phyloP scores from a whole-genome alignment of 2,888 invertebrate species.

The Drosophila tanythrix region DNA sequence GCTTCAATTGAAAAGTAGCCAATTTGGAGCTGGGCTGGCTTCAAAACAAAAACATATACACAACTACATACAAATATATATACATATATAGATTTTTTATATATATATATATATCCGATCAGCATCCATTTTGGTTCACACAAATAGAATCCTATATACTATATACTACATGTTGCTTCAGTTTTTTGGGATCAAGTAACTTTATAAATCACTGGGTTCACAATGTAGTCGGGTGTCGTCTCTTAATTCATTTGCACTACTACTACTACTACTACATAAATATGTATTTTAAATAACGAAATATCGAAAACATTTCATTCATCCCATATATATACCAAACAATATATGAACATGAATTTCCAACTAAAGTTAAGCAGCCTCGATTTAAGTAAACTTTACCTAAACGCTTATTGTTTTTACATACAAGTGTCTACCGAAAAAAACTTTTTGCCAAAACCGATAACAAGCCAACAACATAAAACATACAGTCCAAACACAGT shows the following conservation, averaged over 20 bases:
- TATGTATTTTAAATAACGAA: constrained; percentile 36
- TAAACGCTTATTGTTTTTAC: constrained; percentile 29
- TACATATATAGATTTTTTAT: constrained; percentile 1
- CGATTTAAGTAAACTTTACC: constrained; percentile 22
- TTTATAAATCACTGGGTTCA: constrained; percentile 25
- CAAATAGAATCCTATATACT: constrained; percentile 23
- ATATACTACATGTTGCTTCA: constrained; percentile 45
- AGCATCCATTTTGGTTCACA: constrained; percentile 27
- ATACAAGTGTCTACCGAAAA: constrained; percentile 19
- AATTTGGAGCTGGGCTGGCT: constrained; percentile 40
- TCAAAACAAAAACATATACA: constrained; percentile 8
- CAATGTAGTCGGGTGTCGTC: constrained; percentile 18
- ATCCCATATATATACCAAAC: constrained; percentile 17
- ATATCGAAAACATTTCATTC: constrained; percentile 27
- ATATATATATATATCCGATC: constrained; percentile 5
- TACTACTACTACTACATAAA: constrained; percentile 1
- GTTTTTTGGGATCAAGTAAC: constrained; percentile 29
- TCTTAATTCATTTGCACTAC: constrained; percentile 39
- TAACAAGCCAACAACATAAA: constrained; percentile 44
- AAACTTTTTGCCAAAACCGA: constrained; percentile 48
- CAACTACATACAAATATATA: constrained; percentile 10
- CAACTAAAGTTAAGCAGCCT: constrained; percentile 41
- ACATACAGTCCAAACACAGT: constrained; percentile 30
- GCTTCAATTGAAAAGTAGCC: constrained; percentile 32
- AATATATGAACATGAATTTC: constrained; percentile 23